Percentiles rank a stretch among this genome's conserved stretches.
Evolutionary conservation across 2,113 vertebrate genomes (phyloP).

Genomic region (Xiphophorus hellerii): DNA sequence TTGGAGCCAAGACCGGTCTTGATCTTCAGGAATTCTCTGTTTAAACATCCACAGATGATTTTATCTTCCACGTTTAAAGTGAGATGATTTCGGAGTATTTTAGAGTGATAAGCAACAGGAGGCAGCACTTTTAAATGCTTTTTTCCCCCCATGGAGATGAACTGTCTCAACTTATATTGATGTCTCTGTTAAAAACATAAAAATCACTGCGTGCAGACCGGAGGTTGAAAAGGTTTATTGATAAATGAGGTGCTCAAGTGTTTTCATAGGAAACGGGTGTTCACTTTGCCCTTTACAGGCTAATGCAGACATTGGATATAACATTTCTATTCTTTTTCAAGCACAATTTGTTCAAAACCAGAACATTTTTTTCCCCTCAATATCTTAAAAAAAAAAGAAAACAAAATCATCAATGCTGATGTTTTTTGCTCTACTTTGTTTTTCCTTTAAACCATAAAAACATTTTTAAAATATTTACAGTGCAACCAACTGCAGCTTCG

Average conservation of each 20-base stretch:
- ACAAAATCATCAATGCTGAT: background rate
- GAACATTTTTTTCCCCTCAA: background rate
- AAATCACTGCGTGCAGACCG: background rate
- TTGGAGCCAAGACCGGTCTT: no score
- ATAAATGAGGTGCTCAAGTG: slow-evolving; percentile 27
- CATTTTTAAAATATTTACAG: slow-evolving; percentile 68
- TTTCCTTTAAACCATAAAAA: slow-evolving; percentile 46
- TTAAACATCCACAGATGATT: no score
- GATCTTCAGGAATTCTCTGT: no score
- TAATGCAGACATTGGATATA: background rate
- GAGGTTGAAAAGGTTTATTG: slow-evolving; percentile 27
- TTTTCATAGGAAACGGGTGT: slow-evolving; percentile 1
- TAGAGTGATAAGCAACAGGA: background rate
- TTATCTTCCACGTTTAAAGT: no score
- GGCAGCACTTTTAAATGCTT: no score
- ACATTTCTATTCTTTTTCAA: slow-evolving; percentile 15
- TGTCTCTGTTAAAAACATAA: no score
- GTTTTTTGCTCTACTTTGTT: background rate
- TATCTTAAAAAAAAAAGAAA: slow-evolving; percentile 43
- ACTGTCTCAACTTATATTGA: background rate
- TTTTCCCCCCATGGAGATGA: no score
- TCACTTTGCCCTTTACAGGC: background rate
- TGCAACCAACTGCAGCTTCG: slow-evolving; percentile 54
- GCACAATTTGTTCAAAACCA: slow-evolving; percentile 23
- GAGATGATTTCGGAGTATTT: no score